Conservation (phyloP, 1,140 invertebrate genomes). For the Leguminivora glycinivorella region DNA sequence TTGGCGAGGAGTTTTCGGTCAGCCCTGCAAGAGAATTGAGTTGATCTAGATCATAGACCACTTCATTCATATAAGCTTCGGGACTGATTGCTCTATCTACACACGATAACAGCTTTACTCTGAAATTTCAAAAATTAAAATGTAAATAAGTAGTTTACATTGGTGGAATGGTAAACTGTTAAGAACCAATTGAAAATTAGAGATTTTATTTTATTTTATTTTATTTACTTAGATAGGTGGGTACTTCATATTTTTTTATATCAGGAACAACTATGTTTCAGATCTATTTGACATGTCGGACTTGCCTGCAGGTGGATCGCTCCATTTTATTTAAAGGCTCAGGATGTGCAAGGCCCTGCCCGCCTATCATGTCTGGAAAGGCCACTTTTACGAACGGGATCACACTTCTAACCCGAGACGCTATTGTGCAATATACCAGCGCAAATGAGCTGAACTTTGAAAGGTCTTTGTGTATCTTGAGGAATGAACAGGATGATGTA, state of each 20-base stretch:
- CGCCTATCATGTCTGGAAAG: slow-evolving; percentile 85
- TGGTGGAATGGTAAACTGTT: not conserved
- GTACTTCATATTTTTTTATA: not conserved
- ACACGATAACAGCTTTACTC: slow-evolving; percentile 80
- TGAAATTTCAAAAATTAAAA: slow-evolving; percentile 40
- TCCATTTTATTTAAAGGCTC: slow-evolving; percentile 84
- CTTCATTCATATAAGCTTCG: slow-evolving; percentile 80
- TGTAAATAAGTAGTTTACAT: not conserved
- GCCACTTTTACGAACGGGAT: slow-evolving; percentile 87
- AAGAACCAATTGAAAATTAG: not conserved
- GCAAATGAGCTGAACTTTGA: slow-evolving; percentile 58
- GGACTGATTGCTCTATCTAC: slow-evolving; percentile 82
- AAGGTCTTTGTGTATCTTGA: slow-evolving; percentile 72
- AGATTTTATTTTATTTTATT: too few relatives aligned
- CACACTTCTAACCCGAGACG: slow-evolving; percentile 81
- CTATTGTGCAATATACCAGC: slow-evolving; percentile 62
- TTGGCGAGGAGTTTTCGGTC: slow-evolving; percentile 44
- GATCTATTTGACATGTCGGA: not conserved
- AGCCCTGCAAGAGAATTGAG: slow-evolving; percentile 49
- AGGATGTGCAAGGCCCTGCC: slow-evolving; percentile 74
- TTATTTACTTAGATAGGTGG: too few relatives aligned
- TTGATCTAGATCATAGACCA: slow-evolving; percentile 88
- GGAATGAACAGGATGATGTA: slow-evolving; percentile 57
- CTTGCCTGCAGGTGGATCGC: slow-evolving; percentile 80
- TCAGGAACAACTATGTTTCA: not conserved